A percentile compares a stretch with the other conserved stretches of the same genome.
Conservation (phyloP, 2,888 invertebrate genomes). For the Lepidocyrtoides sp. region DNA sequence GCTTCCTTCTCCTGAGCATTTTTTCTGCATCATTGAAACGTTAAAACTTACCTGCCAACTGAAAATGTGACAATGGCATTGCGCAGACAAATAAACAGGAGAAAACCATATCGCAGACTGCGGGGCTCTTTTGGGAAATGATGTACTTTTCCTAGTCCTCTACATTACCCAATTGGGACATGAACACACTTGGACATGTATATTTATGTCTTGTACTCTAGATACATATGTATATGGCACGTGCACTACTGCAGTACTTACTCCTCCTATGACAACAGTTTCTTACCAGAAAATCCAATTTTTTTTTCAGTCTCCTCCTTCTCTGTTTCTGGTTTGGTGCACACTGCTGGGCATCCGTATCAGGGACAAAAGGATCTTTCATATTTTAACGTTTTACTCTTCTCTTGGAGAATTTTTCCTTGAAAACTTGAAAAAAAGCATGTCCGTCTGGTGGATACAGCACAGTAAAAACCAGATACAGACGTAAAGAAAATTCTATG, state of each 20-base stretch:
- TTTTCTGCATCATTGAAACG: neutral
- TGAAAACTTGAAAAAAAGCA: neutral
- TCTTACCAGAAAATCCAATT: neutral
- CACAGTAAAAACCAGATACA: neutral
- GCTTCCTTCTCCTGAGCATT: neutral
- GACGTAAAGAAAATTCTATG: conserved; percentile 27
- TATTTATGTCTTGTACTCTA: too few relatives aligned
- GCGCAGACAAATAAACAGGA: too few relatives aligned
- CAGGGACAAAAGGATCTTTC: neutral
- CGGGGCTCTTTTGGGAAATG: neutral
- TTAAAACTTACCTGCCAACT: neutral
- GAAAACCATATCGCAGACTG: too few relatives aligned
- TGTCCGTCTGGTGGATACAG: neutral
- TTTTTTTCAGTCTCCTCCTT: neutral
- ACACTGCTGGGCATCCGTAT: neutral
- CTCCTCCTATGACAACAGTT: neutral
- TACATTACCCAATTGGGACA: conserved; percentile 7
- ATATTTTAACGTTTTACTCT: conserved; percentile 13
- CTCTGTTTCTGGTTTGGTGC: neutral
- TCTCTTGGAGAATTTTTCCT: neutral
- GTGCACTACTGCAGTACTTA: neutral
- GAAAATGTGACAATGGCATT: too few relatives aligned
- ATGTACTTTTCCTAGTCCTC: neutral
- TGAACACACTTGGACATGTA: too few relatives aligned
- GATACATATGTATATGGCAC: neutral